Conservation (phyloP, 2,888 invertebrate species). For the Imbricaverruca yamaguchii region DNA sequence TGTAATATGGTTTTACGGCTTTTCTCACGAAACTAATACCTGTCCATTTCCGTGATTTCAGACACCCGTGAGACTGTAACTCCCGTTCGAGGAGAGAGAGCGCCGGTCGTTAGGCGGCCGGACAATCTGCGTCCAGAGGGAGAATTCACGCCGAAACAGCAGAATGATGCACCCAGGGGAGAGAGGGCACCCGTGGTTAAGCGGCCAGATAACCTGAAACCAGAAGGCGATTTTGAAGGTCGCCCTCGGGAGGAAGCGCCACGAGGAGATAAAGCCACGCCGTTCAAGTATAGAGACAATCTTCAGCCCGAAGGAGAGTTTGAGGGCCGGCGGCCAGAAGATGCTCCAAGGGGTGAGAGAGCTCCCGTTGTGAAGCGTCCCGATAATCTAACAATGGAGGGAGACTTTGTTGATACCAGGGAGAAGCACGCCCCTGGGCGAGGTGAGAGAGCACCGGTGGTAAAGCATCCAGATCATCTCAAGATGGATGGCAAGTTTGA, state of each 20-base stretch:
- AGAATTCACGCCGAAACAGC: conserved; percentile 43
- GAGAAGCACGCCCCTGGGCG: not conserved
- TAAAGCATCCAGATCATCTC: not conserved
- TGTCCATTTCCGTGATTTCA: too few species aligned
- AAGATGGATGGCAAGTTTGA: not conserved
- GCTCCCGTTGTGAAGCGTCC: not conserved
- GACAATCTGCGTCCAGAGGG: conserved; percentile 38
- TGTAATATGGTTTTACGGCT: too few species aligned
- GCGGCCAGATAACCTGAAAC: conserved; percentile 32
- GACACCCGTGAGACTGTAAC: too few species aligned
- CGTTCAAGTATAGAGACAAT: conserved; percentile 31
- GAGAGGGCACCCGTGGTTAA: conserved; percentile 32
- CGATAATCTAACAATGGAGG: not conserved
- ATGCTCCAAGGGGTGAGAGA: not conserved
- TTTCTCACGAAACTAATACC: too few species aligned
- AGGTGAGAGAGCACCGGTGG: not conserved
- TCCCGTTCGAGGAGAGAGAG: conserved; percentile 29
- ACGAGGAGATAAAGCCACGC: conserved; percentile 29
- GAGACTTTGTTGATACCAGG: not conserved
- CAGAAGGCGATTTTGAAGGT: conserved; percentile 32
- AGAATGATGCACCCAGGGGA: conserved; percentile 19
- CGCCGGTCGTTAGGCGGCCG: conserved; percentile 31
- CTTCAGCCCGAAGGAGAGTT: conserved; percentile 38
- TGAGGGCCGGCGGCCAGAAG: not conserved
- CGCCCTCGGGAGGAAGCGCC: conserved; percentile 33